Percentiles rank a stretch among this genome's conserved stretches.
Conservation (phyloP, 2,888 invertebrate species). For the Drosophila phalerata region DNA sequence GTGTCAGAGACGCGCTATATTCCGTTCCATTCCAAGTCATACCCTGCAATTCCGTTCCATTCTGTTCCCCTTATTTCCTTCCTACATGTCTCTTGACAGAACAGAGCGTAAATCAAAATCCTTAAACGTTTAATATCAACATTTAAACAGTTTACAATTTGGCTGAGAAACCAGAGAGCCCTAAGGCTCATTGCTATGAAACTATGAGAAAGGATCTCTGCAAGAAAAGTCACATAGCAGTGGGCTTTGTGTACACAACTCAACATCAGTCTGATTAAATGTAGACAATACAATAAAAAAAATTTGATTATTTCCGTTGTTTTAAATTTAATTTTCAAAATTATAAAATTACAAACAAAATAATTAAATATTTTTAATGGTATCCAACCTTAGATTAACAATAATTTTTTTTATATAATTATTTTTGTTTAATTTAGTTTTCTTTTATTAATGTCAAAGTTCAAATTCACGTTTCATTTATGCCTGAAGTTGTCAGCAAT, state of each 20-base stretch:
- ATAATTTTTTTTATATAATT: too few relatives aligned
- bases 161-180: not conserved
- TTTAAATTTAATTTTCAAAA: too few relatives aligned
- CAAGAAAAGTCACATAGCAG: not conserved
- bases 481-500: too few relatives aligned
- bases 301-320: too few relatives aligned
- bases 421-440: too few relatives aligned
- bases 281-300: not conserved
- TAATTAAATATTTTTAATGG: too few relatives aligned
- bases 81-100: constrained; percentile 48
- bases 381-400: too few relatives aligned
- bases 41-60: constrained; percentile 22
- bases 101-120: constrained; percentile 75
- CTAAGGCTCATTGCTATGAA: not conserved
- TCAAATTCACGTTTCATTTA: too few relatives aligned
- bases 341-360: too few relatives aligned
- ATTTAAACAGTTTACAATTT: constrained; percentile 31
- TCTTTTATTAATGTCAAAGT: too few relatives aligned
- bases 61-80: constrained; percentile 33
- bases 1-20: constrained; percentile 57
- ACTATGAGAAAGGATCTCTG: not conserved
- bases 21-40: constrained; percentile 19
- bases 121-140: constrained; percentile 38
- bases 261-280: not conserved
- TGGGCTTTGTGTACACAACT: not conserved